Conservation (phyloP, 1,140 invertebrate species). For the Drosophila kanapiae region DNA sequence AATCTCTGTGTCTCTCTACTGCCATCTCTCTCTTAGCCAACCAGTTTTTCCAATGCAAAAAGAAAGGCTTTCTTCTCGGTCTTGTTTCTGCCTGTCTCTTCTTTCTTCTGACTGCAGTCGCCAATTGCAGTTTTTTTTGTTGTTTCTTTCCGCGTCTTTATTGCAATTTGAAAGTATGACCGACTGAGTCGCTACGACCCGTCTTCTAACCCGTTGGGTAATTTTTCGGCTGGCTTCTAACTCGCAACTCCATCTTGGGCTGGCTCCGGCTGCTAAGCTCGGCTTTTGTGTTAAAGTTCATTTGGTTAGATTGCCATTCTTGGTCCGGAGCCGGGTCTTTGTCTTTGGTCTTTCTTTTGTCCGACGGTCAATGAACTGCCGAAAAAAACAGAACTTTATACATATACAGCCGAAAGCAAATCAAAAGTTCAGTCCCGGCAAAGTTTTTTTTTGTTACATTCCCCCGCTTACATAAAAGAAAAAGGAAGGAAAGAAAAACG, state of each 20-base stretch:
- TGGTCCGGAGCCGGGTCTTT: slow-evolving; percentile 32
- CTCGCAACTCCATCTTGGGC: slow-evolving; percentile 41
- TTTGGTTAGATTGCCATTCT: slow-evolving; percentile 56
- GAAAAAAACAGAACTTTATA: slow-evolving; percentile 53
- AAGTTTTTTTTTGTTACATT: slow-evolving; percentile 69
- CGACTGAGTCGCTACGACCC: slow-evolving; percentile 50
- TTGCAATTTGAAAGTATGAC: slow-evolving; percentile 83
- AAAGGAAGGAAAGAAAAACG: slow-evolving; percentile 42
- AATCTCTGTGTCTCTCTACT: slow-evolving; percentile 64
- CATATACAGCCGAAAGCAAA: slow-evolving; percentile 63
- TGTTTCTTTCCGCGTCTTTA: slow-evolving; percentile 23
- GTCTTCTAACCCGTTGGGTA: slow-evolving; percentile 30
- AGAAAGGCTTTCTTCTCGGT: slow-evolving; percentile 78
- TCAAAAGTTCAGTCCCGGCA: slow-evolving; percentile 67
- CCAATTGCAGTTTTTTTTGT: slow-evolving; percentile 42
- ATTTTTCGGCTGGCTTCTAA: slow-evolving; percentile 36
- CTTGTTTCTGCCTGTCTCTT: slow-evolving; percentile 27
- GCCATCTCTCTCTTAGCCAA: slow-evolving; percentile 43
- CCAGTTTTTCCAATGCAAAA: slow-evolving; percentile 76
- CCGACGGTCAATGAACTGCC: slow-evolving; percentile 78
- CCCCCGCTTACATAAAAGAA: slow-evolving; percentile 70
- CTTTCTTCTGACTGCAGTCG: slow-evolving; percentile 45
- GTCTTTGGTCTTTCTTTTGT: slow-evolving; percentile 59
- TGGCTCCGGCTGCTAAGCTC: background rate
- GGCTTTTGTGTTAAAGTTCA: slow-evolving; percentile 77